Base-by-base conservation (phyloP, 1,140 invertebrate species). In the Drosophila sechellia region DNA sequence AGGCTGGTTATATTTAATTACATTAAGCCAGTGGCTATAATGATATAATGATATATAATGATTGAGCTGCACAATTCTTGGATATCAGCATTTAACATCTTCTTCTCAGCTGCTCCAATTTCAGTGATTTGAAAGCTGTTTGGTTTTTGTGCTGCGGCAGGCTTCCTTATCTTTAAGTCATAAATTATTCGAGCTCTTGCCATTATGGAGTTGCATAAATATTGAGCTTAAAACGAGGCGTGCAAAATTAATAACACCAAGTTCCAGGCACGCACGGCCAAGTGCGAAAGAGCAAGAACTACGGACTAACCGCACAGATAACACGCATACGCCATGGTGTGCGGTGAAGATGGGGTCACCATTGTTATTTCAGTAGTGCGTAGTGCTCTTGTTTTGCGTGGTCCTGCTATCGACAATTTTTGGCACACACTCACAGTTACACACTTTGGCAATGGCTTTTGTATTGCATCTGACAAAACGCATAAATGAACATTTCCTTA, bases 401-500 rank as follows among this genome's bases (percentile, higher is more conserved):
- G 11, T 71, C 13, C 25, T 55, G 35, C 42, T 55, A 72, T 57
- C 57, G 61, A 81, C 48, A 43, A 79, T 60, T 68, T 79, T 72
- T 13, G 56, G 69, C 37, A 42, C 52, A 65, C 50, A 54, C 34
- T 34, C 17, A 25, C 17, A 17, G 17, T 17, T 17, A 17, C 17
- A 53, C 42, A 50, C 25, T 27, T 40, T 25, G 45, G 49, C 48
- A 57, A 56, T 35, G 49, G 40, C 54, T 57, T 66, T 87, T 71
- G 60, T 71, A 55, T 65, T 81, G 56, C 71, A 71, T 35, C 76
- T 60, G 40, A 57, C 68, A 75, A 80, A 72, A 65, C 57, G 77
- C 74, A 81, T 81, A 86, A 87, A 78, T 87, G 83, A 78, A 81
- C 77, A 87, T 86, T 81, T 85, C 72, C 70, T 76, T 58, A 55